Percentiles rank a stretch among this genome's conserved stretches.
phyloP scores from a whole-genome alignment of 2,113 vertebrate species.

The Electrona antarctica region DNA sequence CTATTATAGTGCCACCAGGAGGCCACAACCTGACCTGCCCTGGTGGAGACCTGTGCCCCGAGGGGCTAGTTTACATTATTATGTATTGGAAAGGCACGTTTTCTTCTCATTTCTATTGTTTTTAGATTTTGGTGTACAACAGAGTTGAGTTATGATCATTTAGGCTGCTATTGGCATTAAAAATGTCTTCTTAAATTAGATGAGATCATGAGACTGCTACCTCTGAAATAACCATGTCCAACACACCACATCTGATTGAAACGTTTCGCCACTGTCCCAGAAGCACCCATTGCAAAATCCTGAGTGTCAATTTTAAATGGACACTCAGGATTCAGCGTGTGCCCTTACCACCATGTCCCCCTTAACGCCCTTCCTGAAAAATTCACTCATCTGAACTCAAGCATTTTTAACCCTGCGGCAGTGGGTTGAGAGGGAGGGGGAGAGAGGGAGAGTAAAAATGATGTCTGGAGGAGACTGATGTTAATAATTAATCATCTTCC shows the following conservation, averaged over 20 bases:
- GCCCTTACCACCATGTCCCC: slow-evolving; percentile 32
- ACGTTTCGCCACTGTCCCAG: slow-evolving; percentile 19
- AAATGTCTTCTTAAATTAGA: no score
- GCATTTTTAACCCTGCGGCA: slow-evolving; percentile 57
- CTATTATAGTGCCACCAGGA: no score
- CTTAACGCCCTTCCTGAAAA: slow-evolving; percentile 53
- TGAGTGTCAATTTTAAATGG: background rate
- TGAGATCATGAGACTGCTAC: slow-evolving; percentile 15
- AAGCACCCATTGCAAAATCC: background rate
- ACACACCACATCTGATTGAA: slow-evolving; percentile 23
- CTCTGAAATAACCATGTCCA: background rate
- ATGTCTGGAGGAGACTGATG: slow-evolving; percentile 69
- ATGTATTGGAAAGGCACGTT: no score
- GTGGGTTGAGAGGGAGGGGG: slow-evolving; percentile 34
- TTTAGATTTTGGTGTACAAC: background rate
- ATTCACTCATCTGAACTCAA: slow-evolving; percentile 50
- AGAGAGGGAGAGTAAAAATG: slow-evolving; percentile 53
- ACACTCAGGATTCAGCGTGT: slow-evolving; percentile 3
- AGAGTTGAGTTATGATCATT: background rate
- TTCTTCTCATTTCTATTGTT: background rate
- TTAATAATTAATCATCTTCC: slow-evolving; percentile 75
- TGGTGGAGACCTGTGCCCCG: no score
- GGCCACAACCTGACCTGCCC: no score
- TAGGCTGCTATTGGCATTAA: background rate
- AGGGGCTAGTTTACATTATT: no score